phyloP scores from a whole-genome alignment of 2,113 vertebrate species.

The Dicerorhinus sumatrensis region DNA sequence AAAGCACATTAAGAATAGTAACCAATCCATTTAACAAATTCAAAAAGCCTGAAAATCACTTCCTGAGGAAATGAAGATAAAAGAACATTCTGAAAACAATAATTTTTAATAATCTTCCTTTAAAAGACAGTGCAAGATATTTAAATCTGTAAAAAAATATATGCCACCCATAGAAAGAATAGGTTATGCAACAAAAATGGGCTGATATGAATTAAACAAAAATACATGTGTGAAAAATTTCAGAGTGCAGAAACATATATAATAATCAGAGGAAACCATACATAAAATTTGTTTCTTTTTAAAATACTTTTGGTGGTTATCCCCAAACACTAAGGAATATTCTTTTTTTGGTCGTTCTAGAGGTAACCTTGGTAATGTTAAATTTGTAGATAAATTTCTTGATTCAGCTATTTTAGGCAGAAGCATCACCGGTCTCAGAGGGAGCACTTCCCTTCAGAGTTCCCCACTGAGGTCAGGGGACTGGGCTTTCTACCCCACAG shows the following conservation, averaged over 20 bases:
- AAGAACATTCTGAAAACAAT: not conserved
- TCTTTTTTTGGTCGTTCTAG: not conserved
- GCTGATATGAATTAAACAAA: not conserved
- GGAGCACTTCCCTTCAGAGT: not conserved
- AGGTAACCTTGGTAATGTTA: not conserved
- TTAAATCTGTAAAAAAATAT: not conserved
- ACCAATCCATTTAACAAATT: not conserved
- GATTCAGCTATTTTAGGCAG: not conserved
- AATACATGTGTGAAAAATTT: not conserved
- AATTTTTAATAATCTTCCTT: not conserved
- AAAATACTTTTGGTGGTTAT: not conserved
- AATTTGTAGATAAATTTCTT: not conserved
- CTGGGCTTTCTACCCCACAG: too few relatives aligned
- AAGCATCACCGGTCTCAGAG: not conserved
- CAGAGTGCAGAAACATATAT: not conserved
- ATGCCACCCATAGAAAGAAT: not conserved
- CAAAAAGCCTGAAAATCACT: not conserved
- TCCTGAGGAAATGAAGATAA: not conserved
- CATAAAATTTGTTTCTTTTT: not conserved
- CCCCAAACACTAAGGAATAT: not conserved
- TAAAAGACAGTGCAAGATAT: not conserved
- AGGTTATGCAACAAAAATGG: not conserved
- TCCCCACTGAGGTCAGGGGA: not conserved
- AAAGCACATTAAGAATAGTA: not conserved
- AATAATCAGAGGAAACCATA: not conserved